Evolutionary conservation across 2,113 vertebrate species (phyloP).

Genomic region (Fulica atra): DNA sequence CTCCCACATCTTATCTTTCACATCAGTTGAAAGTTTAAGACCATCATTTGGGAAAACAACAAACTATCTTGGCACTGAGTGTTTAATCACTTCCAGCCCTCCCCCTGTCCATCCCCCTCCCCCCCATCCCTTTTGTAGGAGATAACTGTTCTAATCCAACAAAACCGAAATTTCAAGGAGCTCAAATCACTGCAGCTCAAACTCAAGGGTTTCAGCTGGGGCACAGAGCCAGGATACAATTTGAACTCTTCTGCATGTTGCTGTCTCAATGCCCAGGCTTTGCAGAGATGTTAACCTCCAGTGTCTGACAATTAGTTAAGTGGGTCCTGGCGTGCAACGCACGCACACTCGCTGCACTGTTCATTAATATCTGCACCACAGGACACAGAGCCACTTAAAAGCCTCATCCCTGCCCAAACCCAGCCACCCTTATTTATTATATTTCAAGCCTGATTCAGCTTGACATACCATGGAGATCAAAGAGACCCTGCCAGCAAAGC

Average conservation of each 20-base stretch:
- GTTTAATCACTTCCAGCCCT: neutral
- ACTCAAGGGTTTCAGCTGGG: neutral
- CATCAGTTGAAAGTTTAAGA: neutral
- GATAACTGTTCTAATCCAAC: neutral
- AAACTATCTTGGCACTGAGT: neutral
- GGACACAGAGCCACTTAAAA: slow-evolving; percentile 28
- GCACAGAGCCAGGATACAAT: neutral
- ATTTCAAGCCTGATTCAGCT: slow-evolving; percentile 57
- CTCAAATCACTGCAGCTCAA: neutral
- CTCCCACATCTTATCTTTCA: slow-evolving; percentile 30
- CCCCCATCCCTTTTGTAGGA: neutral
- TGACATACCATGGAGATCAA: slow-evolving; percentile 55
- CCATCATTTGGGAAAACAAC: neutral
- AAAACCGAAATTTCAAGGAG: slow-evolving; percentile 11
- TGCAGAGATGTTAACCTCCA: slow-evolving; percentile 10
- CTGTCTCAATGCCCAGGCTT: neutral
- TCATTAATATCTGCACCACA: slow-evolving; percentile 47
- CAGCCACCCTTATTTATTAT: slow-evolving; percentile 17
- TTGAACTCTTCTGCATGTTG: neutral
- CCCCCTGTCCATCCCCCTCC: neutral
- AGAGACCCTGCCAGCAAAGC: slow-evolving; percentile 15
- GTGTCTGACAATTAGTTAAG: slow-evolving; percentile 27
- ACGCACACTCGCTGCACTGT: neutral
- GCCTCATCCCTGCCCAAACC: slow-evolving; percentile 22
- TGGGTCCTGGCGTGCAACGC: neutral